These are phyloP conservation scores for Anthophora plumipes DNA, from an alignment of 2,888 invertebrate genomes.

Conservation along the genomic window DNA sequence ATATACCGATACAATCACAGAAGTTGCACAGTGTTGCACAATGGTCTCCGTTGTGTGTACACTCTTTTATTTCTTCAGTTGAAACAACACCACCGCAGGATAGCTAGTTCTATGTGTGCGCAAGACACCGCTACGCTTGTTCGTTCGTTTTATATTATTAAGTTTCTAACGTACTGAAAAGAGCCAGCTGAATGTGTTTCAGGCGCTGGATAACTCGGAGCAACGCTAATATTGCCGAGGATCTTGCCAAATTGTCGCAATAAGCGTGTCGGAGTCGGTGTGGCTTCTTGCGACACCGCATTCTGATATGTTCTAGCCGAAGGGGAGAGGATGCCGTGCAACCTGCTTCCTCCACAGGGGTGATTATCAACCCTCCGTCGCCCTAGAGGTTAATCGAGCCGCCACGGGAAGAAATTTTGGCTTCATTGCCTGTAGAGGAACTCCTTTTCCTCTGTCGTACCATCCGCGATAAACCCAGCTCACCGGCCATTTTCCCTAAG, in stretches of 20 bases:
- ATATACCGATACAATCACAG: constrained; percentile 65
- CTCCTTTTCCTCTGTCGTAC: constrained; percentile 34
- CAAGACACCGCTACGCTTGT: constrained; percentile 6
- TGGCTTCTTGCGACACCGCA: constrained; percentile 61
- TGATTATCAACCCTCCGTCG: constrained; percentile 51
- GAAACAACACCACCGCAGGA: constrained; percentile 37
- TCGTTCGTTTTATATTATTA: constrained; percentile 70
- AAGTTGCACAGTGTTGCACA: constrained; percentile 18
- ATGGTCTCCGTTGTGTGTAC: neutral
- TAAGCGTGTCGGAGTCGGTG: constrained; percentile 70
- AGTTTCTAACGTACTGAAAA: constrained; percentile 72
- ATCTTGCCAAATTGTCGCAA: constrained; percentile 78
- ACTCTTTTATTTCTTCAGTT: constrained; percentile 61
- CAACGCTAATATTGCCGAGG: constrained; percentile 75
- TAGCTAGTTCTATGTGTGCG: constrained; percentile 19
- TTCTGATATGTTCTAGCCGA: constrained; percentile 57
- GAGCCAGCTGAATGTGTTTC: constrained; percentile 54
- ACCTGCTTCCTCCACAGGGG: constrained; percentile 26
- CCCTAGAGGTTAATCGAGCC: constrained; percentile 51
- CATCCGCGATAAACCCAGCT: constrained; percentile 34
- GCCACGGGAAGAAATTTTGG: constrained; percentile 65
- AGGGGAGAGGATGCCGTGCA: constrained; percentile 3
- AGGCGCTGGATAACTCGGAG: constrained; percentile 65
- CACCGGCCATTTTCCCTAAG: neutral
- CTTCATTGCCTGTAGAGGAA: constrained; percentile 37